Percentiles rank a stretch among this genome's conserved stretches.
These are phyloP conservation scores for Cerceris rybyensis DNA, from an alignment of 2,888 invertebrate genomes.

Conservation along the genomic window DNA sequence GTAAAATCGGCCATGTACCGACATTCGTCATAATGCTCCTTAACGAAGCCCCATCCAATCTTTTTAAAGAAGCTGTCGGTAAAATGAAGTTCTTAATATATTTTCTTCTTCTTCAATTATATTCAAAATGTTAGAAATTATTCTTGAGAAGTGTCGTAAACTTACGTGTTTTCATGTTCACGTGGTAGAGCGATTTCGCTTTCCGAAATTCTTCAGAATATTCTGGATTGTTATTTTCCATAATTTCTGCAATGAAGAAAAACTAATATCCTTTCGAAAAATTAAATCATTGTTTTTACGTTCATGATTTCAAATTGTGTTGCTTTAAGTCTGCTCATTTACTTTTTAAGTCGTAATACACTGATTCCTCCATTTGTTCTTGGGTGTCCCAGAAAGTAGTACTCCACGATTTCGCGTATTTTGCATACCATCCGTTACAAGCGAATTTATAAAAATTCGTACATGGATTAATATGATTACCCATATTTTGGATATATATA, in stretches of 20 bases:
- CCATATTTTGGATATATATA: neutral
- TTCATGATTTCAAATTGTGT: neutral
- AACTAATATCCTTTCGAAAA: neutral
- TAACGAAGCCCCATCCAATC: too few species aligned
- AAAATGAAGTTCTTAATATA: too few species aligned
- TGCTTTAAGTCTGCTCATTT: neutral
- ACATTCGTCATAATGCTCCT: too few species aligned
- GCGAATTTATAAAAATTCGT: neutral
- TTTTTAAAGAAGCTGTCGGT: too few species aligned
- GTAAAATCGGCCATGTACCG: too few species aligned
- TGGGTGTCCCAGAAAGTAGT: neutral
- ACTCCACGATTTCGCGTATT: neutral
- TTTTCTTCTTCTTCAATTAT: too few species aligned
- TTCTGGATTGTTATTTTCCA: neutral
- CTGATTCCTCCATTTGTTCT: neutral
- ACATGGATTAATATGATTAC: neutral
- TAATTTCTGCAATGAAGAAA: neutral
- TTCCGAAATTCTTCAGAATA: neutral
- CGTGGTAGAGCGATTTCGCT: neutral
- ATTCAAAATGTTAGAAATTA: too few species aligned
- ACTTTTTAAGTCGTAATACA: neutral
- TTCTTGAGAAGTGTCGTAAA: neutral
- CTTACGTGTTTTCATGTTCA: neutral
- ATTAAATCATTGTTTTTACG: neutral
- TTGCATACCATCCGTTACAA: neutral